Percentiles rank a stretch among this genome's conserved stretches.
Conservation (phyloP, 2,113 vertebrate species). For the Misgurnus anguillicaudatus region DNA sequence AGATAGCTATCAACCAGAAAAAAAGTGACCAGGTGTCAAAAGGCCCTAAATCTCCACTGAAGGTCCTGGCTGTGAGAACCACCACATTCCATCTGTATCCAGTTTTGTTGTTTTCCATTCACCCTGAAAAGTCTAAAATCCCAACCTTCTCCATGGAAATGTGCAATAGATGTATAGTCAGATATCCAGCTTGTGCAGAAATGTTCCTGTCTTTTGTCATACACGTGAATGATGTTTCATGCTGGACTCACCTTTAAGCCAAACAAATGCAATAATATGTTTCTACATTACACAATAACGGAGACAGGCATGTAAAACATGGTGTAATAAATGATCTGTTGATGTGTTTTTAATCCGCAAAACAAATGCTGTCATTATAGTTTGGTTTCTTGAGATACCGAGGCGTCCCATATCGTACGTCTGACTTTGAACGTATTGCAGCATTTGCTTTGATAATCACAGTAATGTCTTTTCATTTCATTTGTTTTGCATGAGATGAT, state of each 20-base stretch:
- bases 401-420: neutral
- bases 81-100: slow-evolving; percentile 15
- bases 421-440: neutral
- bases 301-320: too few relatives aligned
- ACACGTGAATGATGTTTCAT: too few relatives aligned
- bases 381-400: too few relatives aligned
- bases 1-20: too few relatives aligned
- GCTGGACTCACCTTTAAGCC: neutral
- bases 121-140: neutral
- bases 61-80: slow-evolving; percentile 60
- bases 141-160: neutral
- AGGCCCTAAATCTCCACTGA: neutral
- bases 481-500: slow-evolving; percentile 48
- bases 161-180: neutral
- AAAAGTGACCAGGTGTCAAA: too few relatives aligned
- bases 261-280: neutral
- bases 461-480: slow-evolving; percentile 35
- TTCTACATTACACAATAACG: too few relatives aligned
- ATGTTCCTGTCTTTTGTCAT: too few relatives aligned
- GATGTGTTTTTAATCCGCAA: too few relatives aligned
- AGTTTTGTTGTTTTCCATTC: neutral
- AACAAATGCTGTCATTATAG: too few relatives aligned
- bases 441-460: slow-evolving; percentile 17
- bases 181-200: neutral
- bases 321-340: too few relatives aligned